A percentile compares a stretch with the other conserved stretches of the same genome.
Evolutionary conservation across 2,113 vertebrate genomes (phyloP).

Genomic region (Rhinoptilus africanus): DNA sequence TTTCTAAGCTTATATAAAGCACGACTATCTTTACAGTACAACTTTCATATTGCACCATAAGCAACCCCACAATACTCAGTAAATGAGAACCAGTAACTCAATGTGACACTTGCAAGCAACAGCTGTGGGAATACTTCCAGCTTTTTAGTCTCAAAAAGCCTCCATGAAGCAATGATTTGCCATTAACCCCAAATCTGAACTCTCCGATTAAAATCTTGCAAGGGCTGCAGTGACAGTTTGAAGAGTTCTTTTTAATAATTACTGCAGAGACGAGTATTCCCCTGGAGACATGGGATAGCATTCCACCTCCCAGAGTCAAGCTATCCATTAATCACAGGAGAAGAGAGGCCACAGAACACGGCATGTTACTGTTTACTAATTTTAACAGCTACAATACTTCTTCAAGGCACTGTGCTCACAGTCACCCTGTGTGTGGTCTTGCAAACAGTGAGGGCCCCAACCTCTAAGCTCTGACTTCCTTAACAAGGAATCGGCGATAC

Average conservation of each 20-base stretch:
- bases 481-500: accelerated
- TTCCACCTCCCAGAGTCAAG: conserved; percentile 14
- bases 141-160: neutral
- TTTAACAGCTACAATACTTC: neutral
- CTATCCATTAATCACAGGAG: conserved; percentile 39
- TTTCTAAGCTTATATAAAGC: neutral
- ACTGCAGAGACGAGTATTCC: conserved; percentile 35
- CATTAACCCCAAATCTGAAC: conserved; percentile 64
- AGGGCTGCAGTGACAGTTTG: conserved; percentile 40
- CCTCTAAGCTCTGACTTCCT: neutral
- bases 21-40: neutral
- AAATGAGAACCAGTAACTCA: neutral
- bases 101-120: conserved; percentile 25
- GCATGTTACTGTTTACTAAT: neutral
- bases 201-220: conserved; percentile 46
- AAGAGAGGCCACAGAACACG: neutral
- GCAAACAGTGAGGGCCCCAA: neutral
- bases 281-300: conserved; percentile 6
- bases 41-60: neutral
- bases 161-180: conserved; percentile 50
- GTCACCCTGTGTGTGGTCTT: neutral
- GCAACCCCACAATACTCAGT: neutral
- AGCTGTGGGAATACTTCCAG: conserved; percentile 48
- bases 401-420: neutral
- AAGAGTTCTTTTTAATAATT: conserved; percentile 58